A percentile compares a stretch with the other conserved stretches of the same genome.
These are phyloP conservation scores for Cotesia congregata DNA, from an alignment of 2,888 invertebrate species.

Conservation along the genomic window DNA sequence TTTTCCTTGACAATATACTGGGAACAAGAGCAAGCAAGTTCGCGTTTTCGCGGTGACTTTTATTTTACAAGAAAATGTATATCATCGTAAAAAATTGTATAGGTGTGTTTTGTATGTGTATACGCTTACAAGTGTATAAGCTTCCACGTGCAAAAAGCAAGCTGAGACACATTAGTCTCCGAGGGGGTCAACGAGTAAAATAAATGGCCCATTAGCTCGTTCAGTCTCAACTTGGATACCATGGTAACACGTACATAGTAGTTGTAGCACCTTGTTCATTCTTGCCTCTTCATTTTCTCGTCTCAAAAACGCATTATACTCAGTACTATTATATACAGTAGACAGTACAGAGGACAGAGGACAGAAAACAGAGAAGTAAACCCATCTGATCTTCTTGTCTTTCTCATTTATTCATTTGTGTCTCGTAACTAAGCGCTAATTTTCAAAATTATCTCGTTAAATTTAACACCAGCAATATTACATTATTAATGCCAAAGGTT, in stretches of 20 bases:
- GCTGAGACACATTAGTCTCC: slow-evolving; percentile 60
- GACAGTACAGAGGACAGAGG: not conserved
- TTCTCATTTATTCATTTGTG: slow-evolving; percentile 18
- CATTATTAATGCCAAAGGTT: not conserved
- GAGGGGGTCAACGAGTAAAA: slow-evolving; percentile 60
- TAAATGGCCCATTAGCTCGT: slow-evolving; percentile 59
- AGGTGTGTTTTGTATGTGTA: not conserved
- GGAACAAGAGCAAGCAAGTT: slow-evolving; percentile 4
- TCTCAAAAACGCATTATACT: not conserved
- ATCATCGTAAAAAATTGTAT: slow-evolving; percentile 2
- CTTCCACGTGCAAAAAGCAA: slow-evolving; percentile 44
- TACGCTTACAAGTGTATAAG: not conserved
- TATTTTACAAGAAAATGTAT: slow-evolving; percentile 10
- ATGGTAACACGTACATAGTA: slow-evolving; percentile 15
- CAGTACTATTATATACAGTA: not conserved
- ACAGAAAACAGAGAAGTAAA: not conserved
- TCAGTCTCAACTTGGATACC: slow-evolving; percentile 33
- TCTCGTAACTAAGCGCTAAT: slow-evolving; percentile 15
- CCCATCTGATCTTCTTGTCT: slow-evolving; percentile 9
- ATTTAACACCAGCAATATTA: slow-evolving; percentile 1
- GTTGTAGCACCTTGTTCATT: slow-evolving; percentile 30
- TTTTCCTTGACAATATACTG: slow-evolving; percentile 13
- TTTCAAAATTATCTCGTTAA: slow-evolving; percentile 15
- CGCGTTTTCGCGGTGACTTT: slow-evolving; percentile 19
- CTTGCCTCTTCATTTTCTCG: slow-evolving; percentile 28